Base-by-base conservation (phyloP, 2,888 invertebrate species). In the Ormyrus nitidulus region DNA sequence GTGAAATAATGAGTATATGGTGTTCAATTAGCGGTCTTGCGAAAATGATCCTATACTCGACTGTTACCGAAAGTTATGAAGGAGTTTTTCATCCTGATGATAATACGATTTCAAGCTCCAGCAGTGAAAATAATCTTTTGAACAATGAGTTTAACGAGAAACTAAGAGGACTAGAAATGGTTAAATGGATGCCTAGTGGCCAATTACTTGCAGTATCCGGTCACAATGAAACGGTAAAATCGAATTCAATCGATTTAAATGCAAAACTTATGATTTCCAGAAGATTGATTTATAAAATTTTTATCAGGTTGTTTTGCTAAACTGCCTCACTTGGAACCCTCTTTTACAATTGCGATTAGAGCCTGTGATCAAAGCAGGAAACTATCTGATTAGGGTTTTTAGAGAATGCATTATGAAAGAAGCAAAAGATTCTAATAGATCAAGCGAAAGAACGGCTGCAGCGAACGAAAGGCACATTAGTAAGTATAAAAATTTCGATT, bases 1-100 rank as follows among this genome's bases (percentile, higher is more conserved):
- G 87, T 49, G 89, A 90, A 85, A 81, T 88, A 69, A 77, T 90
- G 11, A 87, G 87, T 19, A 89, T 90, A 79, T 90, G 90, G 90
- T 87, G 88, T 82, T 87, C 89, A 0, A 85, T 86, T 9, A 85
- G 86, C 34, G 85, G 85, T 3, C 85, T 85, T 68, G 84, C 88
- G 34, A 89, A 89, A 75, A 79, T 90, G 73, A 84, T 90, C 34
- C 84, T 89, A 78, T 90, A 89, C 83, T 90, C 90, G 0, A 85
- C 79, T 6, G 58, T 84, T 1, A 85, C 83, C 9, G 88, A 90
- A 74, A 87, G 85, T 82, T 86, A 89, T 66, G 85, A 89, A 10
- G 89, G 87, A 58, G 84, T 86, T 68, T 90, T 86, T 79, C 84
- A 83, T 65, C 87, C 88, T 0, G 81, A 84, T 73, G 79, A 84